Evolutionary conservation across 2,888 invertebrate species (phyloP), one percentile per base, ranked within the genome.

Genomic region (Chorisops tibialis): DNA sequence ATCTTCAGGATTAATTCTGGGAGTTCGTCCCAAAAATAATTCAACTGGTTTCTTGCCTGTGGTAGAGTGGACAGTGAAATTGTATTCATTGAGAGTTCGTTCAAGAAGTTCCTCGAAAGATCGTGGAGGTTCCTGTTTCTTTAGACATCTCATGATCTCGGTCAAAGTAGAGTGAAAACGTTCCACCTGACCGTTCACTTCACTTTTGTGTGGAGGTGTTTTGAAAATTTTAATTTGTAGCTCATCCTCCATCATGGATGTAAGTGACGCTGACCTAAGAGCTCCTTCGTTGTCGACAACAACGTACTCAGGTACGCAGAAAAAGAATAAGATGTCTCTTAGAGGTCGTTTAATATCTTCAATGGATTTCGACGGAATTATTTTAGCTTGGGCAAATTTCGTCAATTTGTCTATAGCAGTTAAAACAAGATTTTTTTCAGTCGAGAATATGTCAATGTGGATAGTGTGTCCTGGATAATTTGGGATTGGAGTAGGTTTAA

Each of bases 401-500:
- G 64, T 59, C n/a, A 67, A 64, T 54, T 63, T 65, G 19, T 66
- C 64, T 14, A 64, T 22, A 16, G 65, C 66, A 1, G 66, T 65
- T 1, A 66, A 21, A 0, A 63, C 64, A 4, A 59, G 18, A 21
- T 62, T 19, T 39, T 35, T 59, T 59, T 67, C 52, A 11, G 59
- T 64, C 6, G 19, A 48, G 18, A 38, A 48, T 6, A 62, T 56
- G 19, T 62, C 62, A 1, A 62, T 41, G 37, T 58, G 62, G n/a
- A 62, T 7, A 4, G 48, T 59, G 12, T 62, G 50, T 5, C 39
- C 39, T 11, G 62, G 50, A 30, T 62, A 51, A 11, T 14, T n/a
- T 18, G 59, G 48, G 48, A 59, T 48, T 21, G 37, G 59, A 21
- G 59, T 59, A 3, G 48, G 1, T 35, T 59, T 59, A 12, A 58